phyloP scores from a whole-genome alignment of 2,888 invertebrate species.

The Seira ritae region DNA sequence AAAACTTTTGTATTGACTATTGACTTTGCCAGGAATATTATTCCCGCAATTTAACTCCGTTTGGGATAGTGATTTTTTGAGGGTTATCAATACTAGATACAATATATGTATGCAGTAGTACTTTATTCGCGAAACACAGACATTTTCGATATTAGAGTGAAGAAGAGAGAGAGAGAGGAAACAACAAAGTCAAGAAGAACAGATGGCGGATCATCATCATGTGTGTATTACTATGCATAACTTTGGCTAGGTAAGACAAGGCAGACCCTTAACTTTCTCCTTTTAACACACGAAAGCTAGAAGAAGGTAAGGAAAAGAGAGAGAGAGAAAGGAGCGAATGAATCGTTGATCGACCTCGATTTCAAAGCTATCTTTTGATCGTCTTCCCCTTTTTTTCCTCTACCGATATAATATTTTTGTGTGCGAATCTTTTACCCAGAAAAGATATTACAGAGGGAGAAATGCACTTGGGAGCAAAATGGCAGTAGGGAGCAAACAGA shows the following conservation, averaged over 20 bases:
- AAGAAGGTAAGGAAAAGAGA: neutral
- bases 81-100: conserved; percentile 3
- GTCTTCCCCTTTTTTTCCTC: conserved; percentile 31
- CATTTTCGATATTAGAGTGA: no score
- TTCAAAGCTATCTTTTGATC: conserved; percentile 56
- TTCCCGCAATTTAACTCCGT: conserved; percentile 33
- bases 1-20: conserved; percentile 22
- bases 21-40: conserved; percentile 63
- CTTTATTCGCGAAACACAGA: conserved; percentile 1
- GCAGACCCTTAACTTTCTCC: conserved; percentile 23
- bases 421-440: conserved; percentile 32
- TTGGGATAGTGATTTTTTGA: conserved; percentile 9
- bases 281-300: neutral
- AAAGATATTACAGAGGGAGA: conserved; percentile 16
- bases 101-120: conserved; percentile 29
- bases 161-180: conserved; percentile 34
- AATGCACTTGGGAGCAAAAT: conserved; percentile 31
- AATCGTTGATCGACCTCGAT: conserved; percentile 65
- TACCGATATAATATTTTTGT: no score
- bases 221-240: conserved; percentile 54
- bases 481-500: neutral
- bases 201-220: conserved; percentile 61
- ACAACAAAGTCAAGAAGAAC: conserved; percentile 31
- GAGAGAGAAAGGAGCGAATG: conserved; percentile 44
- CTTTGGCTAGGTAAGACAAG: conserved; percentile 29